Conservation (phyloP, 2,888 invertebrate genomes). For the Drosophila macrospina region DNA sequence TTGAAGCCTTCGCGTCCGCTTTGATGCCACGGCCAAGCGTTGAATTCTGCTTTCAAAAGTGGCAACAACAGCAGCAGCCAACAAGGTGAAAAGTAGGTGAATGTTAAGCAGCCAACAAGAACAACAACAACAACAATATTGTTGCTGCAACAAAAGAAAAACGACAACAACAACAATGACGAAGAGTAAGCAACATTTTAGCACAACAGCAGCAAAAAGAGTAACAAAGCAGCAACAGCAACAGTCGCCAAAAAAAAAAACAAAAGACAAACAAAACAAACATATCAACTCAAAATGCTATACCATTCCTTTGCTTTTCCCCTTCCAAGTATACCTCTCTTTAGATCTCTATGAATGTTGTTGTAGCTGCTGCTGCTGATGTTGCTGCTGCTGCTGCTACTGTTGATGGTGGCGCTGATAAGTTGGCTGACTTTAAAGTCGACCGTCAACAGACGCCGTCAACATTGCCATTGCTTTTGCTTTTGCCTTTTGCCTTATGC, state of each 20-base stretch:
- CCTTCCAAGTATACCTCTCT: not conserved
- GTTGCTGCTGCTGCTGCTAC: slow-evolving; percentile 20
- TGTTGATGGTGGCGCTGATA: slow-evolving; percentile 62
- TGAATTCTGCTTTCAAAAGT: slow-evolving; percentile 60
- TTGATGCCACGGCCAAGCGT: slow-evolving; percentile 76
- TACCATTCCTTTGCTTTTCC: slow-evolving; percentile 1
- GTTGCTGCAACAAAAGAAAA: slow-evolving; percentile 61
- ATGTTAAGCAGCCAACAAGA: slow-evolving; percentile 48
- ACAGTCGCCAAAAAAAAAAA: slow-evolving; percentile 47
- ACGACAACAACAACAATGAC: slow-evolving; percentile 72
- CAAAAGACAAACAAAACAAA: slow-evolving; percentile 74
- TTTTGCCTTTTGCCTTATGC: slow-evolving; percentile 15
- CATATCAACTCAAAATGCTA: slow-evolving; percentile 72
- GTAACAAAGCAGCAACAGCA: slow-evolving; percentile 54
- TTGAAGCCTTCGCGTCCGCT: slow-evolving; percentile 68
- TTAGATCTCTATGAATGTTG: not conserved
- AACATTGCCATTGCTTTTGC: slow-evolving; percentile 18
- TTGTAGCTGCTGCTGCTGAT: slow-evolving; percentile 23
- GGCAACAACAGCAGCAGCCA: slow-evolving; percentile 44
- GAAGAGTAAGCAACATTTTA: slow-evolving; percentile 79
- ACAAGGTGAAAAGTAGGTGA: slow-evolving; percentile 40
- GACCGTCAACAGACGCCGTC: slow-evolving; percentile 25
- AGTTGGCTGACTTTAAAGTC: slow-evolving; percentile 40
- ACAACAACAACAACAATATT: slow-evolving; percentile 52
- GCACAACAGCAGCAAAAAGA: slow-evolving; percentile 68